Evolutionary conservation across 2,113 vertebrate species (phyloP).

Genomic region (Eptatretus burgeri): DNA sequence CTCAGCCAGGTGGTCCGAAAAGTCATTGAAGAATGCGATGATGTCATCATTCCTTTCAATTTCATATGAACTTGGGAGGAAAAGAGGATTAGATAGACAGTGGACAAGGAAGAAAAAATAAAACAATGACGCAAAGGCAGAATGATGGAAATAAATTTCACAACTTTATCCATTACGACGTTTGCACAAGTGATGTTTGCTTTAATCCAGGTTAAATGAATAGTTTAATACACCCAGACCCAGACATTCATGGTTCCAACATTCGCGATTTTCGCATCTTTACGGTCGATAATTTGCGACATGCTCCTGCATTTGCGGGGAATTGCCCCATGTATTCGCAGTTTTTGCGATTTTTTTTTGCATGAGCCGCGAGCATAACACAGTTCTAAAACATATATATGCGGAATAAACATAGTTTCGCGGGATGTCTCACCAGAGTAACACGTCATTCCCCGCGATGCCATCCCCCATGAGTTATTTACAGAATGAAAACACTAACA

Average conservation of each 20-base stretch:
- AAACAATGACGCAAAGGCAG: background rate
- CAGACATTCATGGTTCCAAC: background rate
- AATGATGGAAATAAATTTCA: background rate
- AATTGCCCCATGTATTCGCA: too few species aligned
- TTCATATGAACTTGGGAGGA: background rate
- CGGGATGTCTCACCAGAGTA: too few species aligned
- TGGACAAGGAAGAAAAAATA: background rate
- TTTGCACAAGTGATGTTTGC: background rate
- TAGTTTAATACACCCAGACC: too few species aligned
- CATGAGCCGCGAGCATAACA: too few species aligned
- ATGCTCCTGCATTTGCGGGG: too few species aligned
- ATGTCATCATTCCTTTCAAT: background rate
- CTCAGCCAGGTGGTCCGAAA: constrained; percentile 1
- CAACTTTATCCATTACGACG: background rate
- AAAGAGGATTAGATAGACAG: background rate
- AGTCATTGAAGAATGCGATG: constrained; percentile 5
- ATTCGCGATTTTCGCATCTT: background rate
- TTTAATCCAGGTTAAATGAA: background rate
- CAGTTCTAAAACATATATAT: too few species aligned
- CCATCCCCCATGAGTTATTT: too few species aligned
- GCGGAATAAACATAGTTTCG: too few species aligned
- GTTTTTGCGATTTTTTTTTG: too few species aligned
- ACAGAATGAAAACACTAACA: too few species aligned
- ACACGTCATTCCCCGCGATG: too few species aligned
- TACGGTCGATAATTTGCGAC: too few species aligned